Conservation (phyloP, 2,797 vertebrate species). For the Tenualosa ilisha region DNA sequence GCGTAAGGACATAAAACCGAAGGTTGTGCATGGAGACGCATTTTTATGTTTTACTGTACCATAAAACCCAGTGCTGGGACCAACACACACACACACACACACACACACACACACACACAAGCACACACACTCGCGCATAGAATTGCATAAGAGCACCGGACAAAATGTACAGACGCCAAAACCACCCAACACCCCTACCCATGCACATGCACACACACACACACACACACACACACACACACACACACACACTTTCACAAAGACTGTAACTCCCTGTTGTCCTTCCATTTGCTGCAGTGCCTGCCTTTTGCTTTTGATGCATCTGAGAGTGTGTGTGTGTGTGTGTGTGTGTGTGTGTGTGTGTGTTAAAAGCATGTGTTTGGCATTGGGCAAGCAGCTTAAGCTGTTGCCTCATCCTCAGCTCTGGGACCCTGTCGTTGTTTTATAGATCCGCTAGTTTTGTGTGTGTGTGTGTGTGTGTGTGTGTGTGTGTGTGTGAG, state of each 20-base stretch:
- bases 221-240: neutral
- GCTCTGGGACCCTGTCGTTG: neutral
- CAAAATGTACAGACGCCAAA: neutral
- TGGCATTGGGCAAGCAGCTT: neutral
- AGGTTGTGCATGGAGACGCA: neutral
- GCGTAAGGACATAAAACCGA: no score
- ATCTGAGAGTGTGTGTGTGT: neutral
- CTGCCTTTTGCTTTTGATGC: no score
- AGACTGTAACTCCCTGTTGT: neutral
- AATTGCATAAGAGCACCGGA: neutral
- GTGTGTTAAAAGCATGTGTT: no score
- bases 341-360: no score
- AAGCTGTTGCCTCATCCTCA: neutral
- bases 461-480: no score
- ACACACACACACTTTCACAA: neutral
- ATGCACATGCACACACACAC: no score
- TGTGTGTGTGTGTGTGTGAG: slow-evolving; percentile 39
- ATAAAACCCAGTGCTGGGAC: neutral
- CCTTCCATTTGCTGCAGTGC: no score
- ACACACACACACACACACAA: no score
- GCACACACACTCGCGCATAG: neutral
- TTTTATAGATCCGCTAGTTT: neutral
- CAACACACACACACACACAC: neutral
- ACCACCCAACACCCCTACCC: neutral
- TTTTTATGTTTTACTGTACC: neutral